These are phyloP conservation scores for Lamellibrachia columna DNA, from an alignment of 2,888 invertebrate species.

Conservation along the genomic window DNA sequence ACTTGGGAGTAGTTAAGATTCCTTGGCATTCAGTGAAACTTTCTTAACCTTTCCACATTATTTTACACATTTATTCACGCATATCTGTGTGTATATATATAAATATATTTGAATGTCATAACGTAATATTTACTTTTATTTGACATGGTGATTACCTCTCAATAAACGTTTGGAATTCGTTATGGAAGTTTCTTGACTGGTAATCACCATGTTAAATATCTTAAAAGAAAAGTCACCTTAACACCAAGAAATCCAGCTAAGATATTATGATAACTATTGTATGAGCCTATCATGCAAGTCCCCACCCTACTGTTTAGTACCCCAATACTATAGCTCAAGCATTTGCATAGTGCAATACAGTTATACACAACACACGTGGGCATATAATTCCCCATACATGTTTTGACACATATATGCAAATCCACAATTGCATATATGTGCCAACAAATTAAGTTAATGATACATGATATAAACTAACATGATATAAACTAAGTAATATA, in stretches of 20 bases:
- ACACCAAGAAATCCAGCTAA: constrained; percentile 11
- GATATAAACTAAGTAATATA: neutral
- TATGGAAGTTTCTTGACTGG: too few species aligned
- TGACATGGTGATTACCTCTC: too few species aligned
- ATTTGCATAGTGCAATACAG: neutral
- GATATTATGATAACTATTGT: neutral
- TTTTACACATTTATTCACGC: neutral
- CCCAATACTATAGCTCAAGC: neutral
- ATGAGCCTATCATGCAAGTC: neutral
- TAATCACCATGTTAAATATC: too few species aligned
- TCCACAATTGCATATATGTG: neutral
- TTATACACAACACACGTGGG: neutral
- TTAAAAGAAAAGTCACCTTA: neutral
- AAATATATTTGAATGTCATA: neutral
- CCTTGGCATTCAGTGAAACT: neutral
- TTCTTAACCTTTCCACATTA: neutral
- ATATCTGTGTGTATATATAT: neutral
- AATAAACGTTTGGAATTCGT: too few species aligned
- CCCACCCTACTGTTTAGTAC: neutral
- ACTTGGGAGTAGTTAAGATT: neutral
- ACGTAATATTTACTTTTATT: too few species aligned
- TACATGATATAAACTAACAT: too few species aligned
- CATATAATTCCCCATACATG: too few species aligned
- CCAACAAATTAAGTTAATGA: neutral
- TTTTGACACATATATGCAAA: too few species aligned